phyloP scores from a whole-genome alignment of 2,797 vertebrate species.

The Schizopygopsis malacanthus region DNA sequence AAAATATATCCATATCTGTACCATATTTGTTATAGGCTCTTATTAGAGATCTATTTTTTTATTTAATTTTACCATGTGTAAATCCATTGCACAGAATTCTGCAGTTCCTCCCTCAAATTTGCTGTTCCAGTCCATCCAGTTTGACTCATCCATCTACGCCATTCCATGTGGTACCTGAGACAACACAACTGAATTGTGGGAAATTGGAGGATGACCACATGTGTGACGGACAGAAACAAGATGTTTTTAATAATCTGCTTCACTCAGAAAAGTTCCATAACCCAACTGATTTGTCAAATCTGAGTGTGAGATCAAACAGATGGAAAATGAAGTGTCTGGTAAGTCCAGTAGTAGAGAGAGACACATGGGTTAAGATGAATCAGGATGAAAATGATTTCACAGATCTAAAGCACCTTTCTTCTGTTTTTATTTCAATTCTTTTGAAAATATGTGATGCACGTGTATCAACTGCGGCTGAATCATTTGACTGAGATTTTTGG shows the following conservation, averaged over 20 bases:
- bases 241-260: conserved; percentile 12
- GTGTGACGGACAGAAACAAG: conserved; percentile 6
- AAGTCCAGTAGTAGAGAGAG: conserved; percentile 58
- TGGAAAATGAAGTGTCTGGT: conserved; percentile 54
- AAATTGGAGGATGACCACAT: conserved; percentile 33
- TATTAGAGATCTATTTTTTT: conserved; percentile 24
- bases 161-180: conserved; percentile 72
- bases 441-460: conserved; percentile 80
- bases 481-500: conserved; percentile 28
- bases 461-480: conserved; percentile 47
- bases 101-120: conserved; percentile 57
- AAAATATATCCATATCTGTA: too few relatives aligned
- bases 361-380: conserved; percentile 74
- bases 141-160: conserved; percentile 71
- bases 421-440: conserved; percentile 66
- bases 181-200: conserved; percentile 41
- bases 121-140: conserved; percentile 69
- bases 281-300: conserved; percentile 40
- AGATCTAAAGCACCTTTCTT: conserved; percentile 73
- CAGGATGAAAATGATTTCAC: conserved; percentile 74
- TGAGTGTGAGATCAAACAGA: conserved; percentile 47
- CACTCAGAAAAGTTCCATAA: conserved; percentile 26
- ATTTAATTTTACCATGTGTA: conserved; percentile 41
- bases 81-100: background rate
- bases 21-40: too few relatives aligned